These are phyloP conservation scores for Agonopterix alstromeriana DNA, from an alignment of 2,888 invertebrate species.

Conservation along the genomic window DNA sequence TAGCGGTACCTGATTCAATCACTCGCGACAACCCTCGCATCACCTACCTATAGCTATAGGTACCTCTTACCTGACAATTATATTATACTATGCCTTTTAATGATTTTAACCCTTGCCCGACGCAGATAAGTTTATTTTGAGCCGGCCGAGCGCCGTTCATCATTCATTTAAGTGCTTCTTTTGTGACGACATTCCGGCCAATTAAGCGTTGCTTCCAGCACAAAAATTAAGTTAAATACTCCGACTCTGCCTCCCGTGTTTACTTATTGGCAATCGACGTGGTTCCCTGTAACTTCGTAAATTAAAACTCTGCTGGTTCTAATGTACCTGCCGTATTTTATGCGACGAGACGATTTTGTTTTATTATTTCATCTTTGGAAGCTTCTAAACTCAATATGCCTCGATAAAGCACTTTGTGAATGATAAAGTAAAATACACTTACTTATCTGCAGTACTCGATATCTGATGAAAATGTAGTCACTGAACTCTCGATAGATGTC, in stretches of 20 bases:
- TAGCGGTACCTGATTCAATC: constrained; percentile 67
- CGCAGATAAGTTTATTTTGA: constrained; percentile 75
- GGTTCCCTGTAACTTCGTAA: constrained; percentile 31
- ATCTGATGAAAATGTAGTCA: not conserved
- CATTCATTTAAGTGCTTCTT: constrained; percentile 73
- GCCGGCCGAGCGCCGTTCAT: constrained; percentile 61
- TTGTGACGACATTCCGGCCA: constrained; percentile 69
- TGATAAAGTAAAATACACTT: not conserved
- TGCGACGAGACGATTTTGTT: constrained; percentile 12
- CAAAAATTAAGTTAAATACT: constrained; percentile 77
- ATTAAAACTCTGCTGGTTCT: constrained; percentile 1
- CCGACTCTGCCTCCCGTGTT: constrained; percentile 58
- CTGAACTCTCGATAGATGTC: not conserved
- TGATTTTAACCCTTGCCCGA: constrained; percentile 72
- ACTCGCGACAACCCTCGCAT: constrained; percentile 41
- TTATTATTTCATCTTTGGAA: constrained; percentile 7
- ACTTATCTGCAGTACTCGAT: not conserved
- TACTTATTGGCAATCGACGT: constrained; percentile 66
- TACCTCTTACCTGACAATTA: constrained; percentile 53
- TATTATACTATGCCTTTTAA: constrained; percentile 45
- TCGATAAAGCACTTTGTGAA: constrained; percentile 2
- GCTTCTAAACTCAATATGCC: constrained; percentile 11
- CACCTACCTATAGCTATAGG: constrained; percentile 28
- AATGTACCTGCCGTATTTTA: constrained; percentile 17
- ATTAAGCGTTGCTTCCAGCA: constrained; percentile 63